Base-by-base conservation (phyloP, 2,797 vertebrate species). In the Percopsis omiscomaycus region DNA sequence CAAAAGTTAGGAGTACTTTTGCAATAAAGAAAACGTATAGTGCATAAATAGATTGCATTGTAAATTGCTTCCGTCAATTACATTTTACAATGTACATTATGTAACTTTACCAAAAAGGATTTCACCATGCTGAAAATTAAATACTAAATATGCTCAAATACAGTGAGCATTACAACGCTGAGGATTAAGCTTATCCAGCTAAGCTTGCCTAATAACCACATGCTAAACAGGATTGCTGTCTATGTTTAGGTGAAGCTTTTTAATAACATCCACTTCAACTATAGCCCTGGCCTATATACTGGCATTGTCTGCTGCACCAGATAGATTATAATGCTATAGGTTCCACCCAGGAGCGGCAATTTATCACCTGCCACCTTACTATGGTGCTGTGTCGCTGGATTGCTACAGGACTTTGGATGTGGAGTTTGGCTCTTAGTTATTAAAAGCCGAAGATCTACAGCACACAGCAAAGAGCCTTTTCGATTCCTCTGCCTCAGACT, bases 181-280 rank as follows among this genome's bases (percentile, higher is more conserved):
- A 56, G 81, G 86, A 88, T 85, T 87, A 88, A 84, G 77, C 70
- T 87, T 85, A 87, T 79, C 80, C 80, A 81, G 79, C 78, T 88
- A 84, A 89, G 76, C 84, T 71, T 29, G 15, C 77, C 78, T 86
- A 86, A 88, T 86, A 81, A 82, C 75, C 59, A 59, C 71, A 81
- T 65, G 77, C 82, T 83, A 74, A 86, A 88, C 77, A 80, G 81
- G 81, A 86, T 67, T 80, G 68, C 62, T 49, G 70, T 59, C 57
- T 56, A 68, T 72, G 69, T 63, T 81, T 78, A 85, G 87, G 87
- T 89, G 71, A 82, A 67, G 59, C 73, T 83, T 75, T 86, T 88
- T 88, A 74, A 42, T 29, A 78, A 72, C 71, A 80, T 76, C 62
- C 47, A 59, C 71, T 65, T 66, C 64, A 65, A 61, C 32, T 48